Evolutionary conservation across 2,797 vertebrate species (phyloP).

Genomic region (Schizothorax lantsangensis): DNA sequence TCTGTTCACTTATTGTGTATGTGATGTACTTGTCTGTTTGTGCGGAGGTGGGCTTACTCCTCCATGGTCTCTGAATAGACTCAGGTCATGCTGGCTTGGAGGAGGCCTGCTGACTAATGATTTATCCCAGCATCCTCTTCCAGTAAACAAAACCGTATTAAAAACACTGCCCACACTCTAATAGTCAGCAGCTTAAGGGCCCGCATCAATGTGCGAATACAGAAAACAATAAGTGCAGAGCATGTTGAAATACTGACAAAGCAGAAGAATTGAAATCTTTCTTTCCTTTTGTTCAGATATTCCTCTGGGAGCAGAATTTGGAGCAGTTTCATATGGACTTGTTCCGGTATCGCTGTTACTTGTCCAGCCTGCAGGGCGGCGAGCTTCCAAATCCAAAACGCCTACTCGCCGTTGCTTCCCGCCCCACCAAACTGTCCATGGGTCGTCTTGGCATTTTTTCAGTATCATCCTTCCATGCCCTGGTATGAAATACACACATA

Average conservation of each 20-base stretch:
- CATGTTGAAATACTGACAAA: slow-evolving; percentile 1
- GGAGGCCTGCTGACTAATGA: slow-evolving; percentile 52
- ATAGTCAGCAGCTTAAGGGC: slow-evolving; percentile 33
- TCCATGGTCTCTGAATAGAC: slow-evolving; percentile 55
- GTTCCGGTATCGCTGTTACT: slow-evolving; percentile 95
- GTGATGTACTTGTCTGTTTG: slow-evolving; percentile 30
- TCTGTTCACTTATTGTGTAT: slow-evolving; percentile 14
- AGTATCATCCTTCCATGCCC: slow-evolving; percentile 94
- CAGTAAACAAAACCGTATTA: slow-evolving; percentile 33
- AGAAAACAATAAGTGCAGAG: slow-evolving; percentile 18
- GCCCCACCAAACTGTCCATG: slow-evolving; percentile 95
- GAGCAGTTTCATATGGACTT: slow-evolving; percentile 97
- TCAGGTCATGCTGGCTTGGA: slow-evolving; percentile 41
- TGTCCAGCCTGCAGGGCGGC: slow-evolving; percentile 94
- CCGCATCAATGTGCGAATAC: slow-evolving; percentile 8
- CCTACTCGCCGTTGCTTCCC: slow-evolving; percentile 91
- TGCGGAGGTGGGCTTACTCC: slow-evolving; percentile 54
- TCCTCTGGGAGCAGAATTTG: slow-evolving; percentile 96
- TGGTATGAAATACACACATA: slow-evolving; percentile 80
- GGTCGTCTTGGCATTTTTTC: slow-evolving; percentile 97
- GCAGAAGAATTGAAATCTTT: not conserved
- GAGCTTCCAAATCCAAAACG: slow-evolving; percentile 97
- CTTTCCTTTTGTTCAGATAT: slow-evolving; percentile 71
- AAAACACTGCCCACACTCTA: slow-evolving; percentile 44
- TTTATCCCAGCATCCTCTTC: slow-evolving; percentile 16